Evolutionary conservation across 2,113 vertebrate species (phyloP).

Genomic region (Sebastes schlegelii): DNA sequence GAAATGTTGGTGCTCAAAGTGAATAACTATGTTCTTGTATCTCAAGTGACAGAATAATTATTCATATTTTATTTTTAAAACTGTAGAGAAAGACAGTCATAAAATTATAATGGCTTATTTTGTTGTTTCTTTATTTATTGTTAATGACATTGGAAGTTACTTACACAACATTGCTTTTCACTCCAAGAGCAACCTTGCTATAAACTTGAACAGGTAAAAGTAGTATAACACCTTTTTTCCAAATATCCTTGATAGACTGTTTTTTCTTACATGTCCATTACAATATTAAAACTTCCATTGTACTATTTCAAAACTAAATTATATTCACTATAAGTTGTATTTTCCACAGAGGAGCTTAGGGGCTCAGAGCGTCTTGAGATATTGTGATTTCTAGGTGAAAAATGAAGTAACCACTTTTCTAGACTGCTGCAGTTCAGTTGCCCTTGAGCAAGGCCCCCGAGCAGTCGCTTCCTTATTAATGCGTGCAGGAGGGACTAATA

Average conservation of each 20-base stretch:
- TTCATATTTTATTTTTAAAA: neutral
- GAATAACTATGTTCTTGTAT: conserved; percentile 34
- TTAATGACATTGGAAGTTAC: neutral
- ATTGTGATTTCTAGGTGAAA: neutral
- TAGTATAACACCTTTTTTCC: neutral
- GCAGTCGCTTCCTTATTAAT: conserved; percentile 12
- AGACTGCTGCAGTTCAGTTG: conserved; percentile 3
- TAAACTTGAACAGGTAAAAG: neutral
- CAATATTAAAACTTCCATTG: neutral
- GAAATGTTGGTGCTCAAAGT: neutral
- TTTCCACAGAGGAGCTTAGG: neutral
- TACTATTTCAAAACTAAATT: neutral
- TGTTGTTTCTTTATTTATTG: neutral
- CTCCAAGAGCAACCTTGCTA: neutral
- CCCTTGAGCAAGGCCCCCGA: neutral
- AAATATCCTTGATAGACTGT: neutral
- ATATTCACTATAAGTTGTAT: neutral
- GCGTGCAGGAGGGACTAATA: neutral
- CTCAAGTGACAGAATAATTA: neutral
- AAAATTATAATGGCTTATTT: neutral
- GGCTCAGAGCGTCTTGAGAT: neutral
- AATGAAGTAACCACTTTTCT: neutral
- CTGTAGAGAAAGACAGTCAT: neutral
- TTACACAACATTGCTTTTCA: neutral
- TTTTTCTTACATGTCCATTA: neutral